Base-by-base conservation (phyloP, 1,140 invertebrate genomes). In the Solen grandis region DNA sequence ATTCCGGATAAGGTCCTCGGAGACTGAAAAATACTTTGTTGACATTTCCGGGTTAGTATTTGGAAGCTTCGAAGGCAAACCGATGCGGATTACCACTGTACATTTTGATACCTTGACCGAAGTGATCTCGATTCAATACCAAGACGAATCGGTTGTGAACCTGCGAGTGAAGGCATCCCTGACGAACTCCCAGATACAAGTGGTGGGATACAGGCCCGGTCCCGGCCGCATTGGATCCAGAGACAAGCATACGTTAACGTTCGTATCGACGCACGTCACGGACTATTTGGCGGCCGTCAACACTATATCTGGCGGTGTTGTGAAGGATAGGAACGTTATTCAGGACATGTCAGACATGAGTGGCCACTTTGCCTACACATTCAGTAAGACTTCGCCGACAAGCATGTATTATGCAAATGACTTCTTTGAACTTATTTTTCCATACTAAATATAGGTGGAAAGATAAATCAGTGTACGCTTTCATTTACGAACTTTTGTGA, bases 361-460 rank as follows among this genome's bases (percentile, higher is more conserved):
- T 46, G 63, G 75, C 35, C 19, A 55, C 8, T 78, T 38, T 38
- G 35, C 13, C 22, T 78, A 29, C 22, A 57, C 38, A 2, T 66
- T 78, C 10, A 66, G 5, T 22, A 78, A 57, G 35, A 59, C 46
- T 3, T 55, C 63, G 0, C 27, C 59, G 14, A 57, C 62, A 5
- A 59, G 41, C 46, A 22, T 78, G 55, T 78, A 38, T 29, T 78
- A 78, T 41, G 63, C 75, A 41, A 78, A 78, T 33, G 66, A 78
- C 50, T 33, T 59, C 10, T 55, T 78, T 14, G 29, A 68, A 2
- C 25, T 78, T 13, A 16, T 50, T 22, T 78, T 77, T 57, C 74
- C 59, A 10, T 41, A 62, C 46, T 46, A n/a, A 62, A 27, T 27
- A 55, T 55, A 55, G 27, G 27, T 22, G n/a, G 27, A 55, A 55